Evolutionary conservation across 2,888 invertebrate species (phyloP).

Genomic region (Mechanitis messenoides): DNA sequence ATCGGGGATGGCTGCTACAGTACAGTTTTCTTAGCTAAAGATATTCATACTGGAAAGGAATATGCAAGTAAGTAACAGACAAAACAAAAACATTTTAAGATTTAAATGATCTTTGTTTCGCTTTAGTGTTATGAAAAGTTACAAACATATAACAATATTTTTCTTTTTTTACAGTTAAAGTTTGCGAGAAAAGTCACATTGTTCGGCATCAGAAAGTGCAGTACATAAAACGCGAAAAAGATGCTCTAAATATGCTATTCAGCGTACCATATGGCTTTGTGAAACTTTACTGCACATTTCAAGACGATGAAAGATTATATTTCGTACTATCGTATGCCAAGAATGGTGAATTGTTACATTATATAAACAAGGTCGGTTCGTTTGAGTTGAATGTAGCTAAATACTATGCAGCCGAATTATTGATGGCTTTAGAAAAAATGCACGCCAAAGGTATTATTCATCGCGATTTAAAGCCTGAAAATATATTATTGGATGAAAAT

Average conservation of each 20-base stretch:
- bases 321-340: conserved; percentile 97
- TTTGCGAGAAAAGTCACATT: conserved; percentile 96
- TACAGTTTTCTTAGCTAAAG: conserved; percentile 94
- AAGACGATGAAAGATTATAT: conserved; percentile 93
- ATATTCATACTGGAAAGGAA: conserved; percentile 91
- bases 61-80: conserved; percentile 89
- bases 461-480: conserved; percentile 98
- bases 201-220: conserved; percentile 94
- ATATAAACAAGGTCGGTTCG: conserved; percentile 92
- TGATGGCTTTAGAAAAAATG: conserved; percentile 93
- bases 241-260: conserved; percentile 91
- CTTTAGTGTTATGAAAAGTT: no score
- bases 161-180: conserved; percentile 87
- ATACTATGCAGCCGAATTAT: conserved; percentile 96
- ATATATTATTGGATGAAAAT: conserved; percentile 94
- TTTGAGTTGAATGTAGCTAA: conserved; percentile 92
- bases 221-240: conserved; percentile 95
- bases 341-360: conserved; percentile 94
- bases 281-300: conserved; percentile 96
- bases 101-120: no score
- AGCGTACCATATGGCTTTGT: conserved; percentile 92
- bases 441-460: conserved; percentile 93
- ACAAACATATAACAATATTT: conserved; percentile 6
- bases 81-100: not conserved
- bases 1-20: conserved; percentile 99